phyloP scores from a whole-genome alignment of 2,113 vertebrate genomes.

The Merops nubicus region DNA sequence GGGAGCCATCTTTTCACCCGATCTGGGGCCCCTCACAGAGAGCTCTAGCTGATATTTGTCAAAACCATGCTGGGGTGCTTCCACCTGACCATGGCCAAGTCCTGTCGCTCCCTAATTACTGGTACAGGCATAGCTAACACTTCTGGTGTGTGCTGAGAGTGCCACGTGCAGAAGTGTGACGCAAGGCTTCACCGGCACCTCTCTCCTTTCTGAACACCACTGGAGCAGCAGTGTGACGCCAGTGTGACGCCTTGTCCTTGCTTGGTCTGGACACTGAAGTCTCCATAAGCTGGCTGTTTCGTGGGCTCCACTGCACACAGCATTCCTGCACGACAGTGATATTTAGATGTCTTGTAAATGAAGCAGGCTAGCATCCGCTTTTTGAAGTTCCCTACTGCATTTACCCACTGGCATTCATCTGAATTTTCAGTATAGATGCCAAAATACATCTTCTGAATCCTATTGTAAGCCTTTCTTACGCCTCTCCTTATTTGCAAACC shows the following conservation, averaged over 20 bases:
- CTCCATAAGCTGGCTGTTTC: background rate
- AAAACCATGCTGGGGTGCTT: background rate
- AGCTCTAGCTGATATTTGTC: background rate
- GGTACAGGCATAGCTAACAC: rapidly evolving
- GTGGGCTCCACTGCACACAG: background rate
- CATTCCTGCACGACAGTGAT: background rate
- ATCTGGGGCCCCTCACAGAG: background rate
- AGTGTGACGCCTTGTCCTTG: background rate
- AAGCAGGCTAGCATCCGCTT: background rate
- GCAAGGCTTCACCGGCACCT: background rate
- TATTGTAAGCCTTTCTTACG: background rate
- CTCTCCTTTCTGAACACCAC: background rate
- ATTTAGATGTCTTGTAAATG: background rate
- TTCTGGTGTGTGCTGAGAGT: background rate
- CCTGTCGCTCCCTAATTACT: background rate
- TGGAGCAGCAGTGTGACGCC: too few relatives aligned
- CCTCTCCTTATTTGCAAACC: background rate
- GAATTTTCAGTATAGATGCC: background rate
- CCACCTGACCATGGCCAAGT: background rate
- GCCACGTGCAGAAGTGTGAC: background rate
- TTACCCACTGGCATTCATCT: background rate
- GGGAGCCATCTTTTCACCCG: background rate
- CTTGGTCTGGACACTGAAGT: background rate
- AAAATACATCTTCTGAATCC: background rate
- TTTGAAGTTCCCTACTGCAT: background rate